These are phyloP conservation scores for Piaya cayana DNA, from an alignment of 2,113 vertebrate genomes.

Conservation along the genomic window DNA sequence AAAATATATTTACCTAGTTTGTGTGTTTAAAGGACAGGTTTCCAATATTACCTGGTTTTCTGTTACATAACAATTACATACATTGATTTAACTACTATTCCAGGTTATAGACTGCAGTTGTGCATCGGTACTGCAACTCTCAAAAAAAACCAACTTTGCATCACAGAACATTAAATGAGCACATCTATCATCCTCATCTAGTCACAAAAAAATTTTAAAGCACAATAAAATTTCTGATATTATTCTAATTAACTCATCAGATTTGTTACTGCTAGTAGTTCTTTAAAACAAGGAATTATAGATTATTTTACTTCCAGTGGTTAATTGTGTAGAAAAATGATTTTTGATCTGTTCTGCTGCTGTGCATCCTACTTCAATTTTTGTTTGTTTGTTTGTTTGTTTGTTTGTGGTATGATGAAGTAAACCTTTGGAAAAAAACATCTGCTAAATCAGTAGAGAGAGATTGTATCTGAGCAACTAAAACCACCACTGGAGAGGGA, in stretches of 20 bases:
- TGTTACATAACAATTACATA: background rate
- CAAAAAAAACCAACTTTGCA: accelerated
- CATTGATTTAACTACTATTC: background rate
- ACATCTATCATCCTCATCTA: background rate
- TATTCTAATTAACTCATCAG: background rate
- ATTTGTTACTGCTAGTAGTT: background rate
- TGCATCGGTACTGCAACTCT: background rate
- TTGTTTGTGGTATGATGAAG: background rate
- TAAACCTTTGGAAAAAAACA: background rate
- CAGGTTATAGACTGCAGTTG: background rate
- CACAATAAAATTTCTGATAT: background rate
- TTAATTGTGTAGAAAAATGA: background rate
- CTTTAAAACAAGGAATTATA: background rate
- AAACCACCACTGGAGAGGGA: background rate
- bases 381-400: no score
- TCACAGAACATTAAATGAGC: background rate
- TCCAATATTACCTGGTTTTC: background rate
- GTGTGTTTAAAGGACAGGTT: background rate
- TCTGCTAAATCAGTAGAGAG: background rate
- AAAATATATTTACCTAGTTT: background rate
- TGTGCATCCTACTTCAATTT: background rate
- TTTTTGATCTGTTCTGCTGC: background rate
- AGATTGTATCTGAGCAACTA: background rate
- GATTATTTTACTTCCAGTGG: background rate
- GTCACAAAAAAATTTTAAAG: background rate